Conservation (phyloP, 2,113 vertebrate genomes). For the Suricata suricatta region DNA sequence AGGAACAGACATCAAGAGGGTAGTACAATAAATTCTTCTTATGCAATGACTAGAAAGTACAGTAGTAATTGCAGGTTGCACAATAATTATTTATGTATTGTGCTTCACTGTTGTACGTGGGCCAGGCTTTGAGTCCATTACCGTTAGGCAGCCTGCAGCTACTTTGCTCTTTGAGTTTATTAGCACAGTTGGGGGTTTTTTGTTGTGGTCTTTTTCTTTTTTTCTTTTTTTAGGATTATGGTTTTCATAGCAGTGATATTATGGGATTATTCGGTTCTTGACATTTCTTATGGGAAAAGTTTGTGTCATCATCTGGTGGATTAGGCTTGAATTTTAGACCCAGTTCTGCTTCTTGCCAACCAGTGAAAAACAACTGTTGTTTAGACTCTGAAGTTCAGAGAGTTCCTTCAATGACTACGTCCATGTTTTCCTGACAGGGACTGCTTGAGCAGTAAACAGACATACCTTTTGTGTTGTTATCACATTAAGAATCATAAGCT, state of each 20-base stretch:
- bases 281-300: constrained; percentile 44
- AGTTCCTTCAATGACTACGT: not conserved
- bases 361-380: constrained; percentile 15
- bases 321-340: constrained; percentile 51
- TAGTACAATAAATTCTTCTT: constrained; percentile 51
- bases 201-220: not conserved
- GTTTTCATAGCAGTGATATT: constrained; percentile 42
- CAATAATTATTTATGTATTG: constrained; percentile 51
- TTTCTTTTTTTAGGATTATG: not conserved
- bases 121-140: constrained; percentile 45
- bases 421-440: not conserved
- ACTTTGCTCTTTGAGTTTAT: constrained; percentile 58
- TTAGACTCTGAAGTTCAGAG: constrained; percentile 14
- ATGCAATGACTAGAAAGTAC: constrained; percentile 42
- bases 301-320: constrained; percentile 44
- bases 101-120: constrained; percentile 3
- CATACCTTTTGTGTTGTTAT: not conserved
- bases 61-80: constrained; percentile 33
- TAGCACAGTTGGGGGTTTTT: constrained; percentile 24
- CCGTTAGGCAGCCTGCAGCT: not conserved
- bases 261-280: constrained; percentile 40
- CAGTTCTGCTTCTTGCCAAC: not conserved
- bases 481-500: not conserved
- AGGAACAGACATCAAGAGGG: constrained; percentile 55
- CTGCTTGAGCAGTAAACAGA: not conserved